Evolutionary conservation across 2,797 vertebrate genomes (phyloP).

Genomic region (Macropodus opercularis): DNA sequence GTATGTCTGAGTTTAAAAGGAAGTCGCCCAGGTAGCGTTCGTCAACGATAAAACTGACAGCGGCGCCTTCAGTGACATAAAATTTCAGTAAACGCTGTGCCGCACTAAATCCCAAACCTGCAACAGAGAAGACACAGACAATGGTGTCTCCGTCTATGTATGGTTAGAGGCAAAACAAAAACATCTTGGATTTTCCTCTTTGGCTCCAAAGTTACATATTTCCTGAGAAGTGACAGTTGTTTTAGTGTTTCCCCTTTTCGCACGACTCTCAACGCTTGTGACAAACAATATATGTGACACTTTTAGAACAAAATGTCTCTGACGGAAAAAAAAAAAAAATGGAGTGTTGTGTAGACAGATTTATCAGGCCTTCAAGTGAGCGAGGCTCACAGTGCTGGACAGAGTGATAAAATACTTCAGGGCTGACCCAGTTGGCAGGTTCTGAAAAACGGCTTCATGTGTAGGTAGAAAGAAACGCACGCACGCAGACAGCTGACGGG

Average conservation of each 20-base stretch:
- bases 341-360: constrained; percentile 57
- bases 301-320: constrained; percentile 63
- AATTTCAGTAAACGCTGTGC: constrained; percentile 49
- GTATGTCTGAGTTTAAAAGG: constrained; percentile 29
- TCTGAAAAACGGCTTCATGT: constrained; percentile 51
- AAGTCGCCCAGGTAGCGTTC: constrained; percentile 45
- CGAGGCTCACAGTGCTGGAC: constrained; percentile 45
- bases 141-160: constrained; percentile 17
- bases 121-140: constrained; percentile 23
- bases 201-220: constrained; percentile 49
- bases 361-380: constrained; percentile 56
- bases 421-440: constrained; percentile 66
- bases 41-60: constrained; percentile 49
- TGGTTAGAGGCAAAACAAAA: constrained; percentile 57
- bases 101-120: constrained; percentile 43
- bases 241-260: constrained; percentile 16
- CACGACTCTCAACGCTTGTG: constrained; percentile 31
- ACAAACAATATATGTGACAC: constrained; percentile 66
- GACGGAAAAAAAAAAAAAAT: too few relatives aligned
- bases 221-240: constrained; percentile 55
- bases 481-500: constrained; percentile 16
- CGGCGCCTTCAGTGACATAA: constrained; percentile 30
- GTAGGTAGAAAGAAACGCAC: constrained; percentile 22
- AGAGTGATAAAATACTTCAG: constrained; percentile 63
- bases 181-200: constrained; percentile 47